Conservation (phyloP, 35 echinoderm and acorn worm species). For the Chiridota heheva region DNA sequence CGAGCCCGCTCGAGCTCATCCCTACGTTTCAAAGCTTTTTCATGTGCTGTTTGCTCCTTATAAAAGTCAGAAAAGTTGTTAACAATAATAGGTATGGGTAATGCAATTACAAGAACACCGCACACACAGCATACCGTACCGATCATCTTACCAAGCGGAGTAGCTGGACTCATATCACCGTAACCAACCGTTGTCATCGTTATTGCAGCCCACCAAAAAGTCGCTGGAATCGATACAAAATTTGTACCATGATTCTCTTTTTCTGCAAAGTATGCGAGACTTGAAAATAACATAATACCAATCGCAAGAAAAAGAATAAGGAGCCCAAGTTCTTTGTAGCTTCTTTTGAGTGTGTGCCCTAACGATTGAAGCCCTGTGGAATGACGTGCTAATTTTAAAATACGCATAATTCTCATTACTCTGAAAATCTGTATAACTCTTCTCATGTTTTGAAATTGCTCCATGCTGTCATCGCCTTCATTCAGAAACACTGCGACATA, state of each 20-base stretch:
- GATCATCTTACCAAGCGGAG: conserved; percentile 79
- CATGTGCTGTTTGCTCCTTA: conserved; percentile 85
- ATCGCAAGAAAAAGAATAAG: conserved; percentile 90
- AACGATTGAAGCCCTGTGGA: conserved; percentile 92
- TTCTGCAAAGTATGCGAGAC: conserved; percentile 95
- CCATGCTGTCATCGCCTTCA: conserved; percentile 70
- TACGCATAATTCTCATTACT: conserved; percentile 93
- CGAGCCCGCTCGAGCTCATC: conserved; percentile 78
- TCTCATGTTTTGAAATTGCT: conserved; percentile 95
- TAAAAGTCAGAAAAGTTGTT: conserved; percentile 99
- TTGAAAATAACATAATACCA: conserved; percentile 97
- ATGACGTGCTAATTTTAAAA: conserved; percentile 91
- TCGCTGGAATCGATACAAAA: conserved; percentile 83
- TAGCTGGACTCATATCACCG: conserved; percentile 82
- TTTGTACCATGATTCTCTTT: conserved; percentile 64
- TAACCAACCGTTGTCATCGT: conserved; percentile 99
- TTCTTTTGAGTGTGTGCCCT: conserved; percentile 77
- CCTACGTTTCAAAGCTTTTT: conserved; percentile 82
- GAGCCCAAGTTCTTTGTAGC: conserved; percentile 92
- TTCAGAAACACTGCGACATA: conserved; percentile 91
- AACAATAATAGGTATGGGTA: conserved; percentile 98
- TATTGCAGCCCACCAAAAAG: conserved; percentile 99
- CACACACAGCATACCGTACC: conserved; percentile 92
- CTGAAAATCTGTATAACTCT: conserved; percentile 95
- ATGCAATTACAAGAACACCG: conserved; percentile 92